phyloP scores from a whole-genome alignment of 1,140 invertebrate species.

The Papilio polytes region DNA sequence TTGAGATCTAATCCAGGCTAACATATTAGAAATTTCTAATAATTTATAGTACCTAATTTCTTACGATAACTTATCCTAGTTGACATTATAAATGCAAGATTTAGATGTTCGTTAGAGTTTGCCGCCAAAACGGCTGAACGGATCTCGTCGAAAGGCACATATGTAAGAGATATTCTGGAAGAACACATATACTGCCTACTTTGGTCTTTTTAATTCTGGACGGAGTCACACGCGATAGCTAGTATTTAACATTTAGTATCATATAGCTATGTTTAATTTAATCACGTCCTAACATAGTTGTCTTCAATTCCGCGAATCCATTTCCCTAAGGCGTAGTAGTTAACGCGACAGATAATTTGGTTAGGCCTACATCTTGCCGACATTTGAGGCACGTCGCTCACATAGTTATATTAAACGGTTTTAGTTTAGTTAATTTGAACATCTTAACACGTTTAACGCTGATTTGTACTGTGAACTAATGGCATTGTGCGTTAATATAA shows the following conservation, averaged over 20 bases:
- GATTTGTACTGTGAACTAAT: not conserved
- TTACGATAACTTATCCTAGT: no score
- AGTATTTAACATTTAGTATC: not conserved
- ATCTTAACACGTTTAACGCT: not conserved
- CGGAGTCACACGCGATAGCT: no score
- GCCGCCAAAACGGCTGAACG: no score
- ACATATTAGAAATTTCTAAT: no score
- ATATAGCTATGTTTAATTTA: not conserved
- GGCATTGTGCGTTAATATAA: not conserved
- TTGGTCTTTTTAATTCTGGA: no score
- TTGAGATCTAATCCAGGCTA: no score
- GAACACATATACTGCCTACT: no score
- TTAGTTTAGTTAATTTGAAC: slow-evolving; percentile 1
- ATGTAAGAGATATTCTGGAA: no score
- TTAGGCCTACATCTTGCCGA: slow-evolving; percentile 18
- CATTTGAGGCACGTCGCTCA: slow-evolving; percentile 4
- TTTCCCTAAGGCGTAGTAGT: slow-evolving; percentile 15
- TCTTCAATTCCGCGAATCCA: not conserved
- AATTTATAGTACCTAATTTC: no score
- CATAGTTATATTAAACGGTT: slow-evolving; percentile 14
- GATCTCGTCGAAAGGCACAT: no score
- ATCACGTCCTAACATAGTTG: not conserved
- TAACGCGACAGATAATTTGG: slow-evolving; percentile 18
- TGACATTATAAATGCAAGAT: not conserved
- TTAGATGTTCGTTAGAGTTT: no score